Base-by-base conservation (phyloP, 2,888 invertebrate species). In the Cephalotes varians region DNA sequence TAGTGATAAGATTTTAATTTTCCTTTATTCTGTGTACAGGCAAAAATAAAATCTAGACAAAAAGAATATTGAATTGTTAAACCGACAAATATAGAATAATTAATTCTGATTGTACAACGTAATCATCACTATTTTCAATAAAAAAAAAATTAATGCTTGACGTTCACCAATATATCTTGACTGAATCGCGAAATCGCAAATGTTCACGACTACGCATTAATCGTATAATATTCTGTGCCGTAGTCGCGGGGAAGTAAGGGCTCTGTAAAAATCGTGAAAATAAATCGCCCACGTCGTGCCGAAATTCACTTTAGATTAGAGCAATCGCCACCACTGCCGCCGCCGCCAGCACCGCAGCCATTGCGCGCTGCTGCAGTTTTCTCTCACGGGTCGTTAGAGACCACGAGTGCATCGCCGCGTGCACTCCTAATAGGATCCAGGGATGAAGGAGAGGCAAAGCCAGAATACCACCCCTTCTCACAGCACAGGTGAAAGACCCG, bases 231-330 rank as follows among this genome's bases (percentile, higher is more conserved):
- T 40, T 54, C 28, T 51, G 56, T 37, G 49, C 12, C 56, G 21
- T 10, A 47, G 67, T 28, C 6, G 12, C 12, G 34, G 34, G 21
- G 12, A 37, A 40, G 37, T 37, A 28, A 81, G 40, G 21, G 40
- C 12, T 49, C 40, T 56, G 74, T 49, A 81, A 81, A 85, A 87
- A 90, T 89, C 88, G 87, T 85, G 87, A 85, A 88, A 90, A 91
- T 91, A 90, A 92, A 92, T 92, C 84, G 90, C 47, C 37, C 72
- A 67, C n/a, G 80, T 76, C 85, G 79, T 82, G 83, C 85, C 88
- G 85, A 92, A 92, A 93, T 93, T 92, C 93, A 92, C 92, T 91
- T 92, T 91, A 87, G 91, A 91, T 92, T 92, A 90, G 92, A 91
- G 87, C 77, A 67, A 69, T 65, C 37, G 47, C 40, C 40, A 40